These are phyloP conservation scores for Daboia siamensis DNA, from an alignment of 2,113 vertebrate genomes.

Conservation along the genomic window DNA sequence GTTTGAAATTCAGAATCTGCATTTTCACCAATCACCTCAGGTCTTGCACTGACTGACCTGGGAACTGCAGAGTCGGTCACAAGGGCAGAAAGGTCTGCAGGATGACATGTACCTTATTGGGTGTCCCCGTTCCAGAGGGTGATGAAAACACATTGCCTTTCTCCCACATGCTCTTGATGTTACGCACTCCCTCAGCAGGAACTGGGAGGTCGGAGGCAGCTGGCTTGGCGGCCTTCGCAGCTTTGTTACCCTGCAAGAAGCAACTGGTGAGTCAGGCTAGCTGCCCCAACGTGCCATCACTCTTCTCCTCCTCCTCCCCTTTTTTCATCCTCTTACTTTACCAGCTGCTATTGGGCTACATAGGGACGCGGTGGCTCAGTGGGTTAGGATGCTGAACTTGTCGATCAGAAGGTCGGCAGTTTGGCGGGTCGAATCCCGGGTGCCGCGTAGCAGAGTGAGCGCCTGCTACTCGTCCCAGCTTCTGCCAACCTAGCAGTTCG, in stretches of 20 bases:
- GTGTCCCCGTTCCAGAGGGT: constrained; percentile 71
- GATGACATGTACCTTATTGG: constrained; percentile 82
- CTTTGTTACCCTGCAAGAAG: constrained; percentile 79
- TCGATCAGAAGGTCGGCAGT: too few species aligned
- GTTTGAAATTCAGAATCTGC: neutral
- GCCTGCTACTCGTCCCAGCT: too few species aligned
- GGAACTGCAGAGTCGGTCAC: neutral
- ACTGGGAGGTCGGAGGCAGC: constrained; percentile 84
- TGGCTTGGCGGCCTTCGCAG: constrained; percentile 75
- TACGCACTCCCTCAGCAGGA: constrained; percentile 88
- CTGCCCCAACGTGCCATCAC: neutral
- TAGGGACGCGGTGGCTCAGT: too few species aligned
- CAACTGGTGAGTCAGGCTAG: neutral
- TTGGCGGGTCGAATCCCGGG: too few species aligned
- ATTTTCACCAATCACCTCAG: too few species aligned
- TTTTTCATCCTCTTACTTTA: too few species aligned
- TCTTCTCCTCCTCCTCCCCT: neutral
- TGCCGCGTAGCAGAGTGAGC: too few species aligned
- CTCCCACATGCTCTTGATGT: constrained; percentile 98
- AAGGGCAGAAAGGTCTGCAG: neutral
- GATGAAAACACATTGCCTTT: constrained; percentile 88
- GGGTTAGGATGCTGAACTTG: too few species aligned
- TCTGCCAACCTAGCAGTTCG: too few species aligned
- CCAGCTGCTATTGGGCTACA: neutral
- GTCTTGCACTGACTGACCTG: neutral